Evolutionary conservation across 1,140 invertebrate species (phyloP).

Genomic region (Aphis craccivora): DNA sequence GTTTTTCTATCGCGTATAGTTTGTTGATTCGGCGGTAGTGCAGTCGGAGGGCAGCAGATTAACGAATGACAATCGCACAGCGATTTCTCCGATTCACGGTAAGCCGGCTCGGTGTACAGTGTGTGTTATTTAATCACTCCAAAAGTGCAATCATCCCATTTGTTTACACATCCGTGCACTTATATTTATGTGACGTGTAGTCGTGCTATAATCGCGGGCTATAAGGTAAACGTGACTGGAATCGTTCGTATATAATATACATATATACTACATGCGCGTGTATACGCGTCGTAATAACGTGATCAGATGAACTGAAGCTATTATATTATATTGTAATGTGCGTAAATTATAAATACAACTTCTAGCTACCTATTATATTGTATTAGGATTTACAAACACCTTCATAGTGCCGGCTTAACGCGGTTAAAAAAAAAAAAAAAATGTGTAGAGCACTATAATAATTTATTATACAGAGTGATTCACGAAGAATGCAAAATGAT

Average conservation of each 20-base stretch:
- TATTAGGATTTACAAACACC: no score
- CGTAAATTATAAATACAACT: neutral
- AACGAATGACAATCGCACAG: no score
- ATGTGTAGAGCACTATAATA: no score
- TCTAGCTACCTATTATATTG: no score
- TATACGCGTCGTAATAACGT: neutral
- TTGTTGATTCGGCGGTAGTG: no score
- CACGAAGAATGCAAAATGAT: neutral
- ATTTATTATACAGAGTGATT: neutral
- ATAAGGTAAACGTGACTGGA: neutral
- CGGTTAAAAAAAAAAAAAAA: neutral
- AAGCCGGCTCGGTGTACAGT: neutral
- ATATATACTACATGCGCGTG: neutral
- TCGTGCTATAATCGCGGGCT: neutral
- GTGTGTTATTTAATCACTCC: neutral
- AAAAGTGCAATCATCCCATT: neutral
- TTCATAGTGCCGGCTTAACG: neutral
- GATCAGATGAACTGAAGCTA: neutral
- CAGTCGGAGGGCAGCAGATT: no score
- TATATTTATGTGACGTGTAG: neutral
- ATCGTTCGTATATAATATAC: neutral
- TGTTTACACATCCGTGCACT: neutral
- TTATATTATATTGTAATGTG: neutral
- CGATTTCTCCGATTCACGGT: neutral
- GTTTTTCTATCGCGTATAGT: no score